A percentile compares a stretch with the other conserved stretches of the same genome.
Conservation (phyloP, 2,113 vertebrate genomes). For the Oryzias javanicus region DNA sequence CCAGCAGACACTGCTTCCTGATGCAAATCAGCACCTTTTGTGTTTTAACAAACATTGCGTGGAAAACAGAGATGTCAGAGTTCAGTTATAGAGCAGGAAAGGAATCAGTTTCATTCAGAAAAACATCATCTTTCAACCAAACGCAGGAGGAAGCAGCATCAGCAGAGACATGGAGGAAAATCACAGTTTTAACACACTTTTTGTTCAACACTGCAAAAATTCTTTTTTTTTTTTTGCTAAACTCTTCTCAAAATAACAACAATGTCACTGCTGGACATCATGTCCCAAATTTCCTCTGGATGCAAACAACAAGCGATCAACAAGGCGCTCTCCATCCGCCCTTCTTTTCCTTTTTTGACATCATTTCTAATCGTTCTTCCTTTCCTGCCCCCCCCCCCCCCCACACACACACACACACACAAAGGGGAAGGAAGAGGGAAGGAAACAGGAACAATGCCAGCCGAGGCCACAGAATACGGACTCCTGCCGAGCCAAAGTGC, state of each 20-base stretch:
- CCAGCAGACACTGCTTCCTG: too few species aligned
- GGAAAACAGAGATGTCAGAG: too few species aligned
- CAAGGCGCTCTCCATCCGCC: neutral
- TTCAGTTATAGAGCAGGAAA: too few species aligned
- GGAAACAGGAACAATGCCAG: conserved; percentile 53
- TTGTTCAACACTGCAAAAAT: too few species aligned
- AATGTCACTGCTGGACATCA: neutral
- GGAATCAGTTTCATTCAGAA: too few species aligned
- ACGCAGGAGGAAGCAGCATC: too few species aligned
- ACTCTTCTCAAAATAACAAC: neutral
- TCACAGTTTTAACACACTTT: too few species aligned
- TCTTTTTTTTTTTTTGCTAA: too few species aligned
- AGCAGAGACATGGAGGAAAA: too few species aligned
- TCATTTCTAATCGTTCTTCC: neutral
- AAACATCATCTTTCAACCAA: too few species aligned
- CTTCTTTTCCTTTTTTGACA: neutral
- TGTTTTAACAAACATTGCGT: too few species aligned
- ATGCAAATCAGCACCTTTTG: too few species aligned
- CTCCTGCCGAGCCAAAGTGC: conserved; percentile 59
- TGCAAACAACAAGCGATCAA: conserved; percentile 10
- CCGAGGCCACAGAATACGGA: conserved; percentile 49
- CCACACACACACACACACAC: conserved; percentile 4
- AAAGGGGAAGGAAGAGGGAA: conserved; percentile 28
- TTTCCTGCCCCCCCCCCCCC: neutral
- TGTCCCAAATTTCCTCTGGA: neutral